These are phyloP conservation scores for Cranoglanis bouderius DNA, from an alignment of 2,113 vertebrate species.

Conservation along the genomic window DNA sequence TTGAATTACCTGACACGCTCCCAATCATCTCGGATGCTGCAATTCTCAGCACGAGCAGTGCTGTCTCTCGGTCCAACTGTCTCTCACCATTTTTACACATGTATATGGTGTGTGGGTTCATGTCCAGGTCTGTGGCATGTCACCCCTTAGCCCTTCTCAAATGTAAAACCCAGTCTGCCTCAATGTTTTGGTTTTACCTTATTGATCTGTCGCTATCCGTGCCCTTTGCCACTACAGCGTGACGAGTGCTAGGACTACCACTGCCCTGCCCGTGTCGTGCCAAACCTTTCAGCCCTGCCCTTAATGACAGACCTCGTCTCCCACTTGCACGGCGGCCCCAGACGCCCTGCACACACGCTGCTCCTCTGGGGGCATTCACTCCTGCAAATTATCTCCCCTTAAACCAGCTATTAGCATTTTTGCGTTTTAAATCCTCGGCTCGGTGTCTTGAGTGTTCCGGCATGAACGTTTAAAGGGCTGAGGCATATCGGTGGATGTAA, in stretches of 20 bases:
- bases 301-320: constrained; percentile 68
- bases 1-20: constrained; percentile 33
- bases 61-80: constrained; percentile 11
- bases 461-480: neutral
- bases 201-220: neutral
- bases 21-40: constrained; percentile 6
- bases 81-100: constrained; percentile 14
- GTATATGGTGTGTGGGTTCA: neutral
- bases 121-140: neutral
- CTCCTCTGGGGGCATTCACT: constrained; percentile 51
- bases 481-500: neutral
- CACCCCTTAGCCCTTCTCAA: neutral
- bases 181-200: neutral
- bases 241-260: constrained; percentile 27
- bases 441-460: constrained; percentile 35
- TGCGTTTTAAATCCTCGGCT: constrained; percentile 31
- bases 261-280: constrained; percentile 38
- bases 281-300: constrained; percentile 37
- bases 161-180: neutral
- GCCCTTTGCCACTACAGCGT: constrained; percentile 38
- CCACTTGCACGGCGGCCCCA: constrained; percentile 64
- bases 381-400: constrained; percentile 42
- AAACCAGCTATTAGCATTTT: constrained; percentile 36
- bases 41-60: neutral
- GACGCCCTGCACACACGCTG: constrained; percentile 49